Evolutionary conservation across 2,113 vertebrate genomes (phyloP).

Genomic region (Phyllostomus hastatus): DNA sequence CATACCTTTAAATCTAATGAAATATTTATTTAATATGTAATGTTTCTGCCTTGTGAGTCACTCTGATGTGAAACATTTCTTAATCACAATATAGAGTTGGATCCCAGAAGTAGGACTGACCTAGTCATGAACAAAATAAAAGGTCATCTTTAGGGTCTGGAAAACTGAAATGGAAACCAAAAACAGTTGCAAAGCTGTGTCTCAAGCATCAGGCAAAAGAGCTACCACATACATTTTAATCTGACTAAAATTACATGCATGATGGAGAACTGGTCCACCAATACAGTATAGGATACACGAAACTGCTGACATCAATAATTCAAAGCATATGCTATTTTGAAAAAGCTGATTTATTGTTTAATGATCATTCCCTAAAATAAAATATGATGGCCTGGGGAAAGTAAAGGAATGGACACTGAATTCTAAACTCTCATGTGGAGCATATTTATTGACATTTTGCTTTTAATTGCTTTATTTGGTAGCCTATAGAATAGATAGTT

Average conservation of each 20-base stretch:
- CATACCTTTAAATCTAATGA: slow-evolving; percentile 39
- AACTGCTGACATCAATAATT: background rate
- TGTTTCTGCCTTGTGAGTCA: background rate
- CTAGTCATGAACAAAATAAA: slow-evolving; percentile 30
- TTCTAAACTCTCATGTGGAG: background rate
- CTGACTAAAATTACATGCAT: background rate
- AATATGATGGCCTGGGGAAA: background rate
- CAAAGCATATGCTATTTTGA: background rate
- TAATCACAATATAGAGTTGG: slow-evolving; percentile 17
- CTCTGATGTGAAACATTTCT: slow-evolving; percentile 42
- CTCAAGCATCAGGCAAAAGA: background rate
- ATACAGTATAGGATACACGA: background rate
- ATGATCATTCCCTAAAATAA: background rate
- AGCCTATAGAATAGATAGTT: background rate
- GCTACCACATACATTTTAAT: background rate
- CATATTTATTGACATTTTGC: background rate
- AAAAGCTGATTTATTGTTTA: background rate
- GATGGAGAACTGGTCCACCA: background rate
- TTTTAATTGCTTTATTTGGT: background rate
- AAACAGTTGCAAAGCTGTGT: background rate
- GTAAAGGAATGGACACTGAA: background rate
- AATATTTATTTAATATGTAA: slow-evolving; percentile 37
- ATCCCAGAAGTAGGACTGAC: slow-evolving; percentile 32
- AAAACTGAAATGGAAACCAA: slow-evolving; percentile 17
- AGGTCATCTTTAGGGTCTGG: background rate